Evolutionary conservation across 2,888 invertebrate genomes (phyloP).

Genomic region (Agrypnus murinus): DNA sequence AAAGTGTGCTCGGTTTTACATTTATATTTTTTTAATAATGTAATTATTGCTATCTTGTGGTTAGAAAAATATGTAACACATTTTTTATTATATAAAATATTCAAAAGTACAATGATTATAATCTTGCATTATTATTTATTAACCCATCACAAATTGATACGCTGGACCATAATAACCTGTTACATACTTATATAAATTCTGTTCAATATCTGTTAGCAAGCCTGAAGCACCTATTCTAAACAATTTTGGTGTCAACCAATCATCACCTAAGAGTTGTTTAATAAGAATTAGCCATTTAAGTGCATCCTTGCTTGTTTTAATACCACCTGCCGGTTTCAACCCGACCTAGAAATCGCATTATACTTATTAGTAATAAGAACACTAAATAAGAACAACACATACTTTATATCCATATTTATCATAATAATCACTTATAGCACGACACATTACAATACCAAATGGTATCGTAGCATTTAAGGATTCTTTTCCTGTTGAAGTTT

Average conservation of each 20-base stretch:
- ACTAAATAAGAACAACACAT: conserved; percentile 43
- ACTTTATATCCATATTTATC: conserved; percentile 82
- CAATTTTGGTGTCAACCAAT: conserved; percentile 86
- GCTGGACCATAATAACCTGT: conserved; percentile 64
- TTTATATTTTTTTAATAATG: conserved; percentile 32
- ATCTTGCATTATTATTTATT: not conserved
- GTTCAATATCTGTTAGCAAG: conserved; percentile 86
- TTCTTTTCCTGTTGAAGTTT: conserved; percentile 99
- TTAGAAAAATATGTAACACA: conserved; percentile 21
- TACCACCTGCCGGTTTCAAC: conserved; percentile 98
- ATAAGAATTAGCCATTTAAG: conserved; percentile 91
- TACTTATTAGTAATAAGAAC: conserved; percentile 24
- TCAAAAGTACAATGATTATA: not conserved
- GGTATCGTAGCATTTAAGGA: conserved; percentile 94
- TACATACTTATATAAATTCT: conserved; percentile 71
- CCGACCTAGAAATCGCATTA: conserved; percentile 81
- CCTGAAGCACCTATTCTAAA: conserved; percentile 98
- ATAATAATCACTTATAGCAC: conserved; percentile 90
- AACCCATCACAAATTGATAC: conserved; percentile 62
- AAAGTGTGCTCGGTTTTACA: conserved; percentile 6
- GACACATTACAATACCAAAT: conserved; percentile 94
- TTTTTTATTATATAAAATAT: not conserved
- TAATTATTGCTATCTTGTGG: conserved; percentile 51
- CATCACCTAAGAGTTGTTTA: conserved; percentile 87
- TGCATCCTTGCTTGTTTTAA: conserved; percentile 88